These are phyloP conservation scores for Conger conger DNA, from an alignment of 2,113 vertebrate species.

Conservation along the genomic window DNA sequence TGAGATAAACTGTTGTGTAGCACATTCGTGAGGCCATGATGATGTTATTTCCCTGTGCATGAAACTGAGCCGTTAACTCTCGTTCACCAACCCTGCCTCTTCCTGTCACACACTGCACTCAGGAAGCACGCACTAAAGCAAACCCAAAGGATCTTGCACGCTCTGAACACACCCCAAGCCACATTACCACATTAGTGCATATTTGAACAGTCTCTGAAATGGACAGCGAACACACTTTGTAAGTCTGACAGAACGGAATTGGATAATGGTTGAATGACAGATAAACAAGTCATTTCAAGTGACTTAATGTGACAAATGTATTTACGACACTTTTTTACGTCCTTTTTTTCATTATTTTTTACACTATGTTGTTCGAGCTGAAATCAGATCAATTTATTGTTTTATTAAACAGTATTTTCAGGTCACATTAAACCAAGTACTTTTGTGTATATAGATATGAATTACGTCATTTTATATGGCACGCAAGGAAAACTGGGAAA, in stretches of 20 bases:
- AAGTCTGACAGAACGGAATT: not conserved
- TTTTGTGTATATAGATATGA: not conserved
- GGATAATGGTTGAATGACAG: not conserved
- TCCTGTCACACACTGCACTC: not conserved
- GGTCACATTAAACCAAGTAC: not conserved
- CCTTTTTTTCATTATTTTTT: not conserved
- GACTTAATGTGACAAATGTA: not conserved
- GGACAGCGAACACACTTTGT: not conserved
- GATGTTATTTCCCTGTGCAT: not conserved
- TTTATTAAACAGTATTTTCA: no score
- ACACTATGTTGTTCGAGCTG: no score
- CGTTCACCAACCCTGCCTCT: not conserved
- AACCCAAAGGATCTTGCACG: not conserved
- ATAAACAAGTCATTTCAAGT: not conserved
- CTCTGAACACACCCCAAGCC: not conserved
- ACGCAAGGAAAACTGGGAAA: no score
- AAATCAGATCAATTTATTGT: no score
- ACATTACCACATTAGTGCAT: not conserved
- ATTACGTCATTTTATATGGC: not conserved
- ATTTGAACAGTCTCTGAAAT: not conserved
- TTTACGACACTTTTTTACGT: not conserved
- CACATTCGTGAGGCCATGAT: not conserved
- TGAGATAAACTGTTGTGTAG: not conserved
- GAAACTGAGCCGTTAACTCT: not conserved
- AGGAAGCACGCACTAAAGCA: not conserved